Evolutionary conservation across 2,113 vertebrate species (phyloP), one percentile per base, ranked within the genome.

Genomic region (Hepsetus odoe): DNA sequence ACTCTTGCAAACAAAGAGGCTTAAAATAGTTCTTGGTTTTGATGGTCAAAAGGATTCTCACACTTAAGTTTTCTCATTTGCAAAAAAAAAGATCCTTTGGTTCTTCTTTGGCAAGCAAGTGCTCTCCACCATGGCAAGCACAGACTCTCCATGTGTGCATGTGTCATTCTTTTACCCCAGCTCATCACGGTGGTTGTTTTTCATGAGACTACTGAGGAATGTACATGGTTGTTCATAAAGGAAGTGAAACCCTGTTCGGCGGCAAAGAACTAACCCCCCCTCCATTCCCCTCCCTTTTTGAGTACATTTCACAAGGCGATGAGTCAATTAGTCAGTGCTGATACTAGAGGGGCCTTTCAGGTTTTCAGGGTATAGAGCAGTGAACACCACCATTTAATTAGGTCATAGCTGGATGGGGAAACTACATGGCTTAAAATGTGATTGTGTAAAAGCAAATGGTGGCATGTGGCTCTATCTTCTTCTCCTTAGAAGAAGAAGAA

Each of bases 191-290:
- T 26, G 12, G 24, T 88, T 85, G 77, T 86, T 86, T 85, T 79
- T 83, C 28, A 42, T 79, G 58, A 38, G 42, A 65, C 42, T 16
- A 70, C 44, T 44, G 38, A 71, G 68, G 68, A 58, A 77, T 83
- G 35, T 82, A 38, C 72, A 46, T 24, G 10, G 32, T 51, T 77
- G 28, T 70, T 77, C 70, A 76, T 77, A 84, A 74, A 87, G 89
- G 91, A 93, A 93, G 85, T 76, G 88, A 92, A 92, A 93, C 85
- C 66, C 30, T n/a, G 20, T 51, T 80, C 77, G 56, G 79, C 5
- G 78, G 78, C 26, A 62, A 64, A 64, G 33, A 42, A 42, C 53
- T 55, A 26, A 55, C 61, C 73, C 32, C 46, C 64, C 61, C 73
- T 32, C 46, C 59, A 18, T 58, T 76, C 30, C 42, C 11, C 44